Base-by-base conservation (phyloP, 1,140 invertebrate genomes). In the Drosophila novamexicana region DNA sequence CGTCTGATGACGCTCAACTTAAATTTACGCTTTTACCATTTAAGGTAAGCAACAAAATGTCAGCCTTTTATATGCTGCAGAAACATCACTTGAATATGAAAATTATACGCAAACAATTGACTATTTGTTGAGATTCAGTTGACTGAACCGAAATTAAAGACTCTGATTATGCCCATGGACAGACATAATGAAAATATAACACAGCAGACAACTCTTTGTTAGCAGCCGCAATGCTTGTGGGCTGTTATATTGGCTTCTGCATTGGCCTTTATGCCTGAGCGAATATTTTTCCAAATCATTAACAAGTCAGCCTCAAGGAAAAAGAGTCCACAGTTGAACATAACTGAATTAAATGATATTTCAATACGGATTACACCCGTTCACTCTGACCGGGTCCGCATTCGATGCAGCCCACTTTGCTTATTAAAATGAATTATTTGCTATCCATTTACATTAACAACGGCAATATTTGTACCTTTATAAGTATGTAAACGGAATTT, bases 281-380 rank as follows among this genome's bases (percentile, higher is more conserved):
- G 14, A 36, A 2, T 52, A 42, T 61, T 77, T 68, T 81, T 62
- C 42, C 68, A 69, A 81, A 34, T 69, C 69, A 81, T 81, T 81
- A 77, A 49, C 36, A 77, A 57, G 44, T 57, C 71, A 69, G 18
- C 40, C 49, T 14, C 18, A 53, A 49, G 37, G 34, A 18, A 22
- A 72, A 52, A 14, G 36, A 8, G 5, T 63, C 3, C 9, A 37
- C 2, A 49, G 6, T 36, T 2, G 7, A 42, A 6, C 7, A 10
- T n/a, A 10, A 42, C 16, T 58, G 14, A 10, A 42, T 47, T 47
- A 40, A 12, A 40, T 40, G 10, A 40, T 40, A 40, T 10, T 40
- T 40, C 39, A 40, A 6, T 40, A 40, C 12, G 12, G 4, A 12
- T 40, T 12, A 40, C 12, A 40, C 4, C 39, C 12, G 22, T 40